phyloP scores from a whole-genome alignment of 2,113 vertebrate species.

The Potamarius usumacintae region DNA sequence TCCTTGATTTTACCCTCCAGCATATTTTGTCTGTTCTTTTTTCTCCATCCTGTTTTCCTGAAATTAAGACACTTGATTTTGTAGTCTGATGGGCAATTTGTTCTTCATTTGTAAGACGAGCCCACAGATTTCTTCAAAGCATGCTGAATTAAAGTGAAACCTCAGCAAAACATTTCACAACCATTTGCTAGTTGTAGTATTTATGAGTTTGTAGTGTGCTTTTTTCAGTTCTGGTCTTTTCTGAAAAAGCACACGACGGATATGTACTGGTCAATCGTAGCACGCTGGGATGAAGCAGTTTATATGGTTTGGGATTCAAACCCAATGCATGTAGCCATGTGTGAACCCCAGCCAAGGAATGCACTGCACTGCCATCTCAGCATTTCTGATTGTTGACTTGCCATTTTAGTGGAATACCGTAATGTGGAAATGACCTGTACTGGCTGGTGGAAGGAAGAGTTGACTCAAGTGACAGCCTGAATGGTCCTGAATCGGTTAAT shows the following conservation, averaged over 20 bases:
- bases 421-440: slow-evolving; percentile 62
- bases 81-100: slow-evolving; percentile 54
- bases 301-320: slow-evolving; percentile 21
- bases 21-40: slow-evolving; percentile 45
- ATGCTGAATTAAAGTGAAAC: slow-evolving; percentile 23
- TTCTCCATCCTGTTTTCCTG: slow-evolving; percentile 29
- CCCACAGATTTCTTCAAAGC: slow-evolving; percentile 23
- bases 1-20: slow-evolving; percentile 46
- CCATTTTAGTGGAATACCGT: slow-evolving; percentile 63
- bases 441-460: slow-evolving; percentile 47
- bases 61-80: slow-evolving; percentile 48
- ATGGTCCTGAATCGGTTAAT: slow-evolving; percentile 46
- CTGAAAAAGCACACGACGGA: slow-evolving; percentile 14
- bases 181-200: slow-evolving; percentile 20
- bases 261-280: background rate
- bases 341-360: slow-evolving; percentile 58
- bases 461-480: slow-evolving; percentile 47
- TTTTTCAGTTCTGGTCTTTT: background rate
- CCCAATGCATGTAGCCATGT: slow-evolving; percentile 58
- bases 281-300: slow-evolving; percentile 16
- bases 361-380: slow-evolving; percentile 61
- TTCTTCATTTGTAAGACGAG: slow-evolving; percentile 34
- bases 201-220: slow-evolving; percentile 13
- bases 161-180: slow-evolving; percentile 28
- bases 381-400: slow-evolving; percentile 59